Percentiles rank a stretch among this genome's conserved stretches.
Evolutionary conservation across 1,140 invertebrate species (phyloP).

Genomic region (Bombus balteatus): DNA sequence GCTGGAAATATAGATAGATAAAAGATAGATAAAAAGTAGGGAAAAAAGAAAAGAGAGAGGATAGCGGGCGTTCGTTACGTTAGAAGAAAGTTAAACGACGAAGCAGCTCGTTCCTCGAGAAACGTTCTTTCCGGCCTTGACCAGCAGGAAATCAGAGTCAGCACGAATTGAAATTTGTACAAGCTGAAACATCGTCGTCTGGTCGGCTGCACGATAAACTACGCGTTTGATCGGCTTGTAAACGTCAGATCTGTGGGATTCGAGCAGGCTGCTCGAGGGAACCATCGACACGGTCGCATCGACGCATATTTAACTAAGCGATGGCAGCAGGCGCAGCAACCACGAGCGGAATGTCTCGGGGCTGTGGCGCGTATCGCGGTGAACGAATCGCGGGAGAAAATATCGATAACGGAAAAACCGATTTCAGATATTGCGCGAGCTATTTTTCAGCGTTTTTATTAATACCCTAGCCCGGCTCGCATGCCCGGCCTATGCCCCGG

Average conservation of each 20-base stretch:
- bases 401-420: slow-evolving; percentile 59
- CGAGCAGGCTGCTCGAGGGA: not conserved
- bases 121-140: not conserved
- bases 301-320: slow-evolving; percentile 35
- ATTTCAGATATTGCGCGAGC: slow-evolving; percentile 70
- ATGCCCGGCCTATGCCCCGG: slow-evolving; percentile 22
- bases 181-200: slow-evolving; percentile 38
- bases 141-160: slow-evolving; percentile 30
- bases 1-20: too few relatives aligned
- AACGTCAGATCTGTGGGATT: slow-evolving; percentile 38
- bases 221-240: slow-evolving; percentile 50
- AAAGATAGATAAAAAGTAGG: too few relatives aligned
- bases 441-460: slow-evolving; percentile 72
- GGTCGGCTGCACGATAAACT: slow-evolving; percentile 41
- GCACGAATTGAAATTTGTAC: slow-evolving; percentile 43
- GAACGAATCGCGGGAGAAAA: slow-evolving; percentile 24
- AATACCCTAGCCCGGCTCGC: slow-evolving; percentile 64
- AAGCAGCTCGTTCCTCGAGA: not conserved
- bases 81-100: not conserved
- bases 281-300: slow-evolving; percentile 40
- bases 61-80: too few relatives aligned
- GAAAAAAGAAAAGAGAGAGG: rapidly evolving
- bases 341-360: slow-evolving; percentile 1
- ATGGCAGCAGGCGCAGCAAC: not conserved
- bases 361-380: not conserved